Percentiles rank a stretch among this genome's conserved stretches.
phyloP scores from a whole-genome alignment of 2,888 invertebrate species.

The Tiliacea citrago region DNA sequence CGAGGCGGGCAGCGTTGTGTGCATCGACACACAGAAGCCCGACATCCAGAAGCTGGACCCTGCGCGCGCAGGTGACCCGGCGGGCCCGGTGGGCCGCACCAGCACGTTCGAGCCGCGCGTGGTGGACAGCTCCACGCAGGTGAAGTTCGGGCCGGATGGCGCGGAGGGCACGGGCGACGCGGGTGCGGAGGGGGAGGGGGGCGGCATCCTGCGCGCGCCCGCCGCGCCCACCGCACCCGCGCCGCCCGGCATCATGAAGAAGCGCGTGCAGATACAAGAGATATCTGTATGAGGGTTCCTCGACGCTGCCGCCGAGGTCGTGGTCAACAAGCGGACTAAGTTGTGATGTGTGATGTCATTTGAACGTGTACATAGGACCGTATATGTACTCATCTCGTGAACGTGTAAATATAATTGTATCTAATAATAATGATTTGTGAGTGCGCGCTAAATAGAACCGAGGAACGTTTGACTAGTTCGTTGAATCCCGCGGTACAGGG shows the following conservation, averaged over 20 bases:
- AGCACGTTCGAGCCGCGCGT: slow-evolving; percentile 89
- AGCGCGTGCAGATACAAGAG: slow-evolving; percentile 97
- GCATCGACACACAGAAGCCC: slow-evolving; percentile 89
- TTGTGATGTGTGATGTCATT: slow-evolving; percentile 77
- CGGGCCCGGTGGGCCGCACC: slow-evolving; percentile 84
- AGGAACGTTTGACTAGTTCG: slow-evolving; percentile 68
- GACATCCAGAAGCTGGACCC: slow-evolving; percentile 87
- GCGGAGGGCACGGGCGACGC: slow-evolving; percentile 85
- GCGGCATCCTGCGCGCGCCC: slow-evolving; percentile 87
- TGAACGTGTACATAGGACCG: slow-evolving; percentile 69
- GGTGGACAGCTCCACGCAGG: slow-evolving; percentile 89
- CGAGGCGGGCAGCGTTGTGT: slow-evolving; percentile 90
- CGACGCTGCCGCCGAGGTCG: slow-evolving; percentile 83
- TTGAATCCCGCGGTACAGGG: slow-evolving; percentile 67
- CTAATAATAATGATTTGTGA: slow-evolving; percentile 47
- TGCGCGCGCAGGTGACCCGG: slow-evolving; percentile 78
- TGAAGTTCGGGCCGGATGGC: slow-evolving; percentile 87
- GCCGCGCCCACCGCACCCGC: slow-evolving; percentile 88
- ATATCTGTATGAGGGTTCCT: slow-evolving; percentile 95
- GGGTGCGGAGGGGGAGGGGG: slow-evolving; percentile 83
- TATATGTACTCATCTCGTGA: slow-evolving; percentile 45
- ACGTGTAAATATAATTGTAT: slow-evolving; percentile 71
- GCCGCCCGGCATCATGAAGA: slow-evolving; percentile 95
- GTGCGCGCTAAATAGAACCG: slow-evolving; percentile 68
- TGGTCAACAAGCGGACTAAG: slow-evolving; percentile 87